phyloP scores from a whole-genome alignment of 2,113 vertebrate species.

The Colistium nudipinnis region DNA sequence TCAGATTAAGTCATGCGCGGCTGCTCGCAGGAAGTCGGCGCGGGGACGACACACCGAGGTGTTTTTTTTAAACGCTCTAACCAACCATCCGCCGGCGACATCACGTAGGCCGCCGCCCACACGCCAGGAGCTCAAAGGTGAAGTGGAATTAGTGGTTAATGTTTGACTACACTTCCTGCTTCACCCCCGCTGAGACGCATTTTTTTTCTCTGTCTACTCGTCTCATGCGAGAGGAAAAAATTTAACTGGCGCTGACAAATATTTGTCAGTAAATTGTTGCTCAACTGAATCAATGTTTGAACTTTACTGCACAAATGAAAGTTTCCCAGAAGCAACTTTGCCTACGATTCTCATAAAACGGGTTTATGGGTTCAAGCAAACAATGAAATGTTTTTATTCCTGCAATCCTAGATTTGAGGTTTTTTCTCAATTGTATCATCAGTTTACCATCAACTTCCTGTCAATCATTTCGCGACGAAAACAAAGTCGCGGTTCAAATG shows the following conservation, averaged over 20 bases:
- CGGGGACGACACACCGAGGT: constrained; percentile 20
- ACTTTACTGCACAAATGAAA: neutral
- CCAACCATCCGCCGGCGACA: constrained; percentile 1
- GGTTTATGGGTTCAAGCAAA: neutral
- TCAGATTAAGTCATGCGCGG: constrained; percentile 73
- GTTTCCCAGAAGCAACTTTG: neutral
- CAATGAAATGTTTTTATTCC: neutral
- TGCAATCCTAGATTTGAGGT: neutral
- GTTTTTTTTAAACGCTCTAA: constrained; percentile 11
- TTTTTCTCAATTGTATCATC: too few species aligned
- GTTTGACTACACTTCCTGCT: constrained; percentile 52
- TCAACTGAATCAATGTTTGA: neutral
- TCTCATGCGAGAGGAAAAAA: neutral
- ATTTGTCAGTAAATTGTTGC: neutral
- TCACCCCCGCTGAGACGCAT: constrained; percentile 38
- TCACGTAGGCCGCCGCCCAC: neutral
- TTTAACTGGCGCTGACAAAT: neutral
- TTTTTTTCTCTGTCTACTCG: neutral
- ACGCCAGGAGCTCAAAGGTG: constrained; percentile 46
- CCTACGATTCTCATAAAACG: neutral
- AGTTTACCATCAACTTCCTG: neutral
- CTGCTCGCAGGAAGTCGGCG: neutral
- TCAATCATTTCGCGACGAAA: neutral
- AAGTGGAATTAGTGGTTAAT: constrained; percentile 63
- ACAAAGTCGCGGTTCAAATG: neutral